Conservation (phyloP, 2,888 invertebrate species). For the Zonitis immaculata region DNA sequence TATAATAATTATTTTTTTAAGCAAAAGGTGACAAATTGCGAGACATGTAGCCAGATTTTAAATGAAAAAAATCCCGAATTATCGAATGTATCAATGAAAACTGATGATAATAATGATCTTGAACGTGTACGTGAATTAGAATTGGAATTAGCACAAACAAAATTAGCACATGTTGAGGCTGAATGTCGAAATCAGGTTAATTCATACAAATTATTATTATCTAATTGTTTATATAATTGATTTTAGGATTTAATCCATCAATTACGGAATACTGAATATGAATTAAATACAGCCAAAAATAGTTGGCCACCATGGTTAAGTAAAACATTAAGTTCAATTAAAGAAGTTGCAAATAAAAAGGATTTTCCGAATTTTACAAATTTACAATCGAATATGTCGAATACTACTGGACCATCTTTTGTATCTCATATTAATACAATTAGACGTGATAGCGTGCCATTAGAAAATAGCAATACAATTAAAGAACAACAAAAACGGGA, state of each 20-base stretch:
- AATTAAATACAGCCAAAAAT: constrained; percentile 64
- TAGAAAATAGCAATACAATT: constrained; percentile 29
- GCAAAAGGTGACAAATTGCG: constrained; percentile 55
- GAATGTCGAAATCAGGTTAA: constrained; percentile 88
- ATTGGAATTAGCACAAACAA: constrained; percentile 93
- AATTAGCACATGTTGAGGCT: constrained; percentile 93
- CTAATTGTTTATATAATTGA: no score
- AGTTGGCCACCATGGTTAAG: constrained; percentile 93
- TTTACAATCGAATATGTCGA: constrained; percentile 29
- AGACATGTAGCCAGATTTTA: constrained; percentile 45
- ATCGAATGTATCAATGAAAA: background rate
- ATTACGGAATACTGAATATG: constrained; percentile 73
- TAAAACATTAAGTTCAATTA: constrained; percentile 79
- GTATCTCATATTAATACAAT: constrained; percentile 45
- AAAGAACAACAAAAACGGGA: constrained; percentile 41
- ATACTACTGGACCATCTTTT: constrained; percentile 40
- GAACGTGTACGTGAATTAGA: constrained; percentile 81
- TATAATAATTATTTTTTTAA: no score
- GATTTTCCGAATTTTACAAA: constrained; percentile 44
- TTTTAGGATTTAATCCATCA: constrained; percentile 84
- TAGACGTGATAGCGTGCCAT: constrained; percentile 52
- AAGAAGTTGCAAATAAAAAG: constrained; percentile 65
- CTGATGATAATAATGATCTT: constrained; percentile 43
- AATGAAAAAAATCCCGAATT: constrained; percentile 17
- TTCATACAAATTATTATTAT: no score